These are phyloP conservation scores for Lissocephala sabroskyi DNA, from an alignment of 2,888 invertebrate species.

Conservation along the genomic window DNA sequence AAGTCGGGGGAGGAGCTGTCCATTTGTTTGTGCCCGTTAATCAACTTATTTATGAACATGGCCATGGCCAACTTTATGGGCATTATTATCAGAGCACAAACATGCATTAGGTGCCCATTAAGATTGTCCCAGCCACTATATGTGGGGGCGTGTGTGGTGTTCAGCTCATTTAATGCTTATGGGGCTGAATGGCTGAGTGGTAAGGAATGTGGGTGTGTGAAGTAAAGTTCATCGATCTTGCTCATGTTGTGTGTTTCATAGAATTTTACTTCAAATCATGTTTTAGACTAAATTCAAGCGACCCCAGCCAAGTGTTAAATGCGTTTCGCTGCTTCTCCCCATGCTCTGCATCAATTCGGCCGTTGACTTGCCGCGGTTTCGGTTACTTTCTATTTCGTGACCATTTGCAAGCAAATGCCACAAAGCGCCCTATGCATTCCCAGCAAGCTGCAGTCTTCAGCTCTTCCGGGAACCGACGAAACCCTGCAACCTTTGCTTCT, in stretches of 20 bases:
- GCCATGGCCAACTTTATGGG: conserved; percentile 29
- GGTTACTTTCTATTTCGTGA: no score
- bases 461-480: no score
- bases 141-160: no score
- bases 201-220: background rate
- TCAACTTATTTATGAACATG: conserved; percentile 43
- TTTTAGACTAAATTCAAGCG: conserved; percentile 1
- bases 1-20: background rate
- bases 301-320: background rate
- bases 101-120: conserved; percentile 17
- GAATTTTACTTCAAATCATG: conserved; percentile 26
- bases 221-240: conserved; percentile 22
- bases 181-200: background rate
- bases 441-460: no score
- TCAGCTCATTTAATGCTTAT: background rate
- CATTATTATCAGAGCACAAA: conserved; percentile 25
- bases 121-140: no score
- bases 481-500: no score
- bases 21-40: conserved; percentile 21
- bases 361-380: no score
- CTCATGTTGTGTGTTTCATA: conserved; percentile 6
- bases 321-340: no score
- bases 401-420: no score
- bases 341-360: no score
- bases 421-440: no score